These are phyloP conservation scores for Zapornia atra DNA, from an alignment of 2,113 vertebrate genomes.

Conservation along the genomic window DNA sequence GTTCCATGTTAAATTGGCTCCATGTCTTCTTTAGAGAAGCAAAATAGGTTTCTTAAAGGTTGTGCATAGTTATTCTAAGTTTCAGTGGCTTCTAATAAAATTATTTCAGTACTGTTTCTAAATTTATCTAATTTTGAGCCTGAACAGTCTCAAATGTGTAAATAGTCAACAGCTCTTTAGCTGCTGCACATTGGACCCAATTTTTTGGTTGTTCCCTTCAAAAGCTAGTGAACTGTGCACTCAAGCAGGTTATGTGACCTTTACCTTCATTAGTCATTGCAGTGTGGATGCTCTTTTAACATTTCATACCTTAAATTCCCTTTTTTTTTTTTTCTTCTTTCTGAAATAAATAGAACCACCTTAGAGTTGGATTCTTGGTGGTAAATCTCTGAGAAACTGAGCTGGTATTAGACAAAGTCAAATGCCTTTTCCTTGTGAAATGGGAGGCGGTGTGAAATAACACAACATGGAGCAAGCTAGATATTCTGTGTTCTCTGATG, in stretches of 20 bases:
- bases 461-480: constrained; percentile 47
- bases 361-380: background rate
- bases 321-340: background rate
- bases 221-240: background rate
- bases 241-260: background rate
- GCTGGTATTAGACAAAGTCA: constrained; percentile 56
- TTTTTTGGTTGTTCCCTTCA: background rate
- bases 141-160: background rate
- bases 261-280: background rate
- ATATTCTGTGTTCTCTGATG: constrained; percentile 62
- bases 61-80: background rate
- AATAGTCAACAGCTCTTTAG: background rate
- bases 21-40: background rate
- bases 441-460: constrained; percentile 63
- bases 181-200: background rate
- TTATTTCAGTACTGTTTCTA: background rate
- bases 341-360: background rate
- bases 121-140: background rate
- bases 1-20: background rate
- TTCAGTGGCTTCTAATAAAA: background rate
- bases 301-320: background rate
- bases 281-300: background rate
- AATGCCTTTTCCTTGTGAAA: constrained; percentile 54
- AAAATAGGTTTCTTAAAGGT: background rate
- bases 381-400: constrained; percentile 3